Percentiles rank a stretch among this genome's conserved stretches.
phyloP scores from a whole-genome alignment of 53 echinoderm and acorn worm genomes.

The Paelopatides confundens region DNA sequence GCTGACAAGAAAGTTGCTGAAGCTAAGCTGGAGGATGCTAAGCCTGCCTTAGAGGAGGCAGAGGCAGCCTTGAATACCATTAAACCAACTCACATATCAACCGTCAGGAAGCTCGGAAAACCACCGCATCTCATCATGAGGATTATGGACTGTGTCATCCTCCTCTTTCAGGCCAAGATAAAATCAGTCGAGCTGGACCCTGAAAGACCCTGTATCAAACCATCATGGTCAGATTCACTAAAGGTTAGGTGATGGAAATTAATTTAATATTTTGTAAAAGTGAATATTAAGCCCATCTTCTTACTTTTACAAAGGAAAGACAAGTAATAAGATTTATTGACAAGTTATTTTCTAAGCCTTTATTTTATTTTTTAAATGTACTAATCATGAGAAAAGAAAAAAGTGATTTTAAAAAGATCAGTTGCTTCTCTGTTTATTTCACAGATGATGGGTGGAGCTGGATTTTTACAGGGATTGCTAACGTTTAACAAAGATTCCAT shows the following conservation, averaged over 20 bases:
- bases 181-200: constrained; percentile 9
- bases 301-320: too few relatives aligned
- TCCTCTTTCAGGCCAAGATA: constrained; percentile 42
- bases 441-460: constrained; percentile 96
- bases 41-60: constrained; percentile 92
- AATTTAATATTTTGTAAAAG: too few relatives aligned
- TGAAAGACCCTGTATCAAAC: constrained; percentile 29
- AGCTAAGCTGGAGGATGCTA: constrained; percentile 85
- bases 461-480: constrained; percentile 86
- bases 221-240: constrained; percentile 37
- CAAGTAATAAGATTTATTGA: too few relatives aligned
- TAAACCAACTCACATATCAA: constrained; percentile 94
- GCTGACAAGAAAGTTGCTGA: constrained; percentile 18
- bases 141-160: constrained; percentile 97
- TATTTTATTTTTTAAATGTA: too few relatives aligned
- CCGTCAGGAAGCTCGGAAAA: constrained; percentile 97
- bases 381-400: too few relatives aligned
- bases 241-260: background rate
- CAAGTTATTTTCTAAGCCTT: too few relatives aligned
- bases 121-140: constrained; percentile 99
- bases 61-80: constrained; percentile 97
- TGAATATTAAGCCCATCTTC: too few relatives aligned
- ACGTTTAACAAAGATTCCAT: constrained; percentile 94
- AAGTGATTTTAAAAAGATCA: too few relatives aligned
- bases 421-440: too few relatives aligned